These are phyloP conservation scores for Dendronephthya gigantea DNA, from an alignment of 64 coral and sea anemone genomes.

Conservation along the genomic window DNA sequence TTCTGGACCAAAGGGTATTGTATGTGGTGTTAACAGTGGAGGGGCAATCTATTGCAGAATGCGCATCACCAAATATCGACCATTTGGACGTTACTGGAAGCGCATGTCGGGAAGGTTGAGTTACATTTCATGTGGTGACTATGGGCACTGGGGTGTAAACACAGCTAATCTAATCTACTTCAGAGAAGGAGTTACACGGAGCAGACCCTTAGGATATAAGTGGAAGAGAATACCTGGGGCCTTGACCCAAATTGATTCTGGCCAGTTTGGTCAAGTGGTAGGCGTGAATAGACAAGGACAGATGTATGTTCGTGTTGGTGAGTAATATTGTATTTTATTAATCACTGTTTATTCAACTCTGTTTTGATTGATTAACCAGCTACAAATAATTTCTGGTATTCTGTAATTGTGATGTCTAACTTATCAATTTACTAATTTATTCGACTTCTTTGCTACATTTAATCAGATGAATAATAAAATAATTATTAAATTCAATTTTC, in stretches of 20 bases:
- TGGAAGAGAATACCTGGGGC: conserved; percentile 18
- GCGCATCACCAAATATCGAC: not conserved
- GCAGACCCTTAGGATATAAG: not conserved
- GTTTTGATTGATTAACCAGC: too few relatives aligned
- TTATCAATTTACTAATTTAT: too few relatives aligned
- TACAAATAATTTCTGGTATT: too few relatives aligned
- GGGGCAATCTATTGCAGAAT: conserved; percentile 8
- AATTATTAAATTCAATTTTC: too few relatives aligned
- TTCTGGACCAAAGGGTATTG: conserved; percentile 29
- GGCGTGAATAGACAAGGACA: conserved; percentile 13
- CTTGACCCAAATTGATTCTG: conserved; percentile 25
- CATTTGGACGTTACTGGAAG: conserved; percentile 13
- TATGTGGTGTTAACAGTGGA: conserved; percentile 16
- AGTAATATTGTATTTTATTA: too few relatives aligned
- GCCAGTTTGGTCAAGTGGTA: conserved; percentile 6
- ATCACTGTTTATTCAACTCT: too few relatives aligned
- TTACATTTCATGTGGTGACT: conserved; percentile 6
- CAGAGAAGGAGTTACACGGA: not conserved
- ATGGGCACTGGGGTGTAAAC: conserved; percentile 34
- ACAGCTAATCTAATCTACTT: conserved; percentile 22
- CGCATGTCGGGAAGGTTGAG: not conserved
- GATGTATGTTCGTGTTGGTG: not conserved
- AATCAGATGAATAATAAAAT: too few relatives aligned
- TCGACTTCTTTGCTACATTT: too few relatives aligned
- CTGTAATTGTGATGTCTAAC: too few relatives aligned